phyloP scores from a whole-genome alignment of 1,140 invertebrate species.

The Hyphantria cunea region DNA sequence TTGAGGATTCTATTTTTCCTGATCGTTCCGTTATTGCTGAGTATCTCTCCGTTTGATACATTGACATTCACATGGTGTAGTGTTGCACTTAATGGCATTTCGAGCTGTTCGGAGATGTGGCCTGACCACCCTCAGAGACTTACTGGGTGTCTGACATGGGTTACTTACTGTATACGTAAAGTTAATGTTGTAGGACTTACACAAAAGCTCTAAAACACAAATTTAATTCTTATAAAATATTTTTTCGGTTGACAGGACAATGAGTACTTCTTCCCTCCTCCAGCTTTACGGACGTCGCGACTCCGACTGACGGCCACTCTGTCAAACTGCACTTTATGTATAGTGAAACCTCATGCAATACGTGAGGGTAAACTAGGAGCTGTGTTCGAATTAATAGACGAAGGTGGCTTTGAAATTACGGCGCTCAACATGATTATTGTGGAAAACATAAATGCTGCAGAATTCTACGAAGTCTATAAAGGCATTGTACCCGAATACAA shows the following conservation, averaged over 20 bases:
- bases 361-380: slow-evolving; percentile 86
- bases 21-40: no score
- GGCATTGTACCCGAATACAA: slow-evolving; percentile 93
- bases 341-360: slow-evolving; percentile 96
- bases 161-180: no score
- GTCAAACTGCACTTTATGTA: slow-evolving; percentile 89
- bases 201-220: no score
- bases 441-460: slow-evolving; percentile 91
- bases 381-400: slow-evolving; percentile 89
- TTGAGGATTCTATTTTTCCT: no score
- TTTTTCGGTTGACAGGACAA: slow-evolving; percentile 73
- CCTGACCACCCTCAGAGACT: no score
- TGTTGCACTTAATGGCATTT: no score
- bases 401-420: slow-evolving; percentile 89
- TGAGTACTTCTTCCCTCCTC: slow-evolving; percentile 87
- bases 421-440: slow-evolving; percentile 91
- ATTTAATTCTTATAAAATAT: no score
- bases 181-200: no score
- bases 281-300: slow-evolving; percentile 68
- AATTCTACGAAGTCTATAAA: slow-evolving; percentile 97
- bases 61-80: no score
- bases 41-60: no score
- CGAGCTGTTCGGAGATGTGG: no score
- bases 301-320: slow-evolving; percentile 83
- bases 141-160: no score